Evolutionary conservation across 2,888 invertebrate genomes (phyloP).

Genomic region (Empis stercorea): DNA sequence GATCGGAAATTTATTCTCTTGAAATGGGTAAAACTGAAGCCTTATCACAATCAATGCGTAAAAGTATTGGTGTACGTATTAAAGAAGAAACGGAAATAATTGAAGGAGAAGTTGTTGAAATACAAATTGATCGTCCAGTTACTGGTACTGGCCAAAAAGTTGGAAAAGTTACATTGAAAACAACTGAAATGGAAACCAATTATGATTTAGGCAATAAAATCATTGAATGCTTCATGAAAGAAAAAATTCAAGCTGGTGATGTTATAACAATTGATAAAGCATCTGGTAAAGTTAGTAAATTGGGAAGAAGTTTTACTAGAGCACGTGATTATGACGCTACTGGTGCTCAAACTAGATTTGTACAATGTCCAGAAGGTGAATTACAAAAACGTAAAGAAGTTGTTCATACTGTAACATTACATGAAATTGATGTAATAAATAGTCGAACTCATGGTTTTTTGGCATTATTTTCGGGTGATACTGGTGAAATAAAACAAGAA

Average conservation of each 20-base stretch:
- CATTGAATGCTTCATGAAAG: constrained; percentile 91
- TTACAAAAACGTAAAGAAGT: constrained; percentile 95
- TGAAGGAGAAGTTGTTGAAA: constrained; percentile 97
- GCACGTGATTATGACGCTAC: constrained; percentile 98
- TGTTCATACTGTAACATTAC: constrained; percentile 95
- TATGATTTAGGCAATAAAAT: constrained; percentile 98
- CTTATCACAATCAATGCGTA: constrained; percentile 88
- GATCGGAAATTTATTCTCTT: constrained; percentile 94
- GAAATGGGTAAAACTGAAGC: constrained; percentile 99
- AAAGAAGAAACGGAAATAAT: constrained; percentile 98
- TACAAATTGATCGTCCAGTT: constrained; percentile 90
- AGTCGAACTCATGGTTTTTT: constrained; percentile 95
- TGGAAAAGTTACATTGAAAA: constrained; percentile 92
- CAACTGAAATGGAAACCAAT: constrained; percentile 99
- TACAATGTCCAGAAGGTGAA: constrained; percentile 97
- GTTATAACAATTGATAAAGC: constrained; percentile 98
- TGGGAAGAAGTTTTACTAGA: constrained; percentile 90
- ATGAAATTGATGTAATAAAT: constrained; percentile 99
- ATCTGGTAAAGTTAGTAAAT: constrained; percentile 80
- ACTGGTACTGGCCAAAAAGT: constrained; percentile 67
- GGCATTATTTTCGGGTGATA: constrained; percentile 96
- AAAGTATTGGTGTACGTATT: constrained; percentile 94
- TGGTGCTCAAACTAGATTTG: constrained; percentile 75
- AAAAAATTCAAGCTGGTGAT: constrained; percentile 92
- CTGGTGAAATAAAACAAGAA: constrained; percentile 96